A percentile compares a stretch with the other conserved stretches of the same genome.
Evolutionary conservation across 2,888 invertebrate species (phyloP).

Genomic region (Xestia rhomboidea): DNA sequence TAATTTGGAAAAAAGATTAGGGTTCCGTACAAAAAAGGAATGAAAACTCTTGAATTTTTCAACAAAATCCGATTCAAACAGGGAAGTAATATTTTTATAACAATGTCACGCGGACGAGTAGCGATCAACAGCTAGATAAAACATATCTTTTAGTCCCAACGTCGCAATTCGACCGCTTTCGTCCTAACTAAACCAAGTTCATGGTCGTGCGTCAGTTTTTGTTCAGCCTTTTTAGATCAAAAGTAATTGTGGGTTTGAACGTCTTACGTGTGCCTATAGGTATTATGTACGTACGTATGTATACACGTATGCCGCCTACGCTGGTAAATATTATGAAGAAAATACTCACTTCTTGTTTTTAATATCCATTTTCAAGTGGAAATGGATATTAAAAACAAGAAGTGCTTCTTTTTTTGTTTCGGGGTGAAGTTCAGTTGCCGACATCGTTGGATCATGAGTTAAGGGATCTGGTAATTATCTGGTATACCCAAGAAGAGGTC

Average conservation of each 20-base stretch:
- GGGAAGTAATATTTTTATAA: no score
- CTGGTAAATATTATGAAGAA: conserved; percentile 26
- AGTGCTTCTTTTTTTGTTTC: conserved; percentile 14
- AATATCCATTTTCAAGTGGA: conserved; percentile 8
- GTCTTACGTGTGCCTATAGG: neutral
- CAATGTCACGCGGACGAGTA: no score
- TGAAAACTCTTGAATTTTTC: no score
- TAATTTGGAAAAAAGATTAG: no score
- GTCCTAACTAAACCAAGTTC: conserved; percentile 47
- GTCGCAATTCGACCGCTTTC: conserved; percentile 12
- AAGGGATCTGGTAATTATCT: neutral
- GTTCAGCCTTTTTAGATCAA: conserved; percentile 32
- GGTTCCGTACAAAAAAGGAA: no score
- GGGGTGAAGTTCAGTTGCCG: neutral
- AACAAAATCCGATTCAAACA: no score
- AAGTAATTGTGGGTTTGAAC: conserved; percentile 36
- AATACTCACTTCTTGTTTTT: no score
- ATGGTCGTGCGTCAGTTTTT: conserved; percentile 49
- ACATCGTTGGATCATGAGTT: neutral
- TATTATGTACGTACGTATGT: neutral
- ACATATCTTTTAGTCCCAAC: neutral
- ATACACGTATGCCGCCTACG: conserved; percentile 37
- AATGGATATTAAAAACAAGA: conserved; percentile 13
- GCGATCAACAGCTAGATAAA: no score
- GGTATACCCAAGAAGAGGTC: no score